Conservation (phyloP, 2,888 invertebrate species). For the Criorhina ranunculi region DNA sequence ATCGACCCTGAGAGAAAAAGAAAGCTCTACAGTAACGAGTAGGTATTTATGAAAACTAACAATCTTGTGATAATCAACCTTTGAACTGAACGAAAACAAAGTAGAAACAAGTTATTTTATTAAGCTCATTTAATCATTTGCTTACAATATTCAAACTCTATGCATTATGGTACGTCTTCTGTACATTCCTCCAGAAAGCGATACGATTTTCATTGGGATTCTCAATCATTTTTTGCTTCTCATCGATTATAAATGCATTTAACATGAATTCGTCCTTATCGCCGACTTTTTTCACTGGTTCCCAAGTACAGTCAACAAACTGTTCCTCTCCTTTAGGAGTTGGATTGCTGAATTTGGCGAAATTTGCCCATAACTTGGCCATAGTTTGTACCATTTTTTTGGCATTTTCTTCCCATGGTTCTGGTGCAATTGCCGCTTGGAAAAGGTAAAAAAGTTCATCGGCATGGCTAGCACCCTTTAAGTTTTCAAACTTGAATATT, state of each 20-base stretch:
- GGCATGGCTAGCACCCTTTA: constrained; percentile 85
- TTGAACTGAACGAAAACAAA: too few species aligned
- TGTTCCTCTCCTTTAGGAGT: constrained; percentile 31
- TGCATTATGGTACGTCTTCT: constrained; percentile 75
- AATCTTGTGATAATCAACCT: too few species aligned
- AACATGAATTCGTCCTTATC: constrained; percentile 58
- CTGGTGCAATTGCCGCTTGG: constrained; percentile 78
- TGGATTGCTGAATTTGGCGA: constrained; percentile 84
- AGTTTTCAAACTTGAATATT: constrained; percentile 80
- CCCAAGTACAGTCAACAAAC: constrained; percentile 72
- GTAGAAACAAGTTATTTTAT: too few species aligned
- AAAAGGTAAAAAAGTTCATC: constrained; percentile 87
- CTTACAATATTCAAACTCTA: neutral
- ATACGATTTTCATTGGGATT: constrained; percentile 76
- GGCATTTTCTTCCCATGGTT: constrained; percentile 66
- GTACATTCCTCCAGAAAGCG: constrained; percentile 76
- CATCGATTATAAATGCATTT: constrained; percentile 58
- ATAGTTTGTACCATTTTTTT: constrained; percentile 83
- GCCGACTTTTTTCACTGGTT: constrained; percentile 62
- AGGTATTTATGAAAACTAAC: too few species aligned
- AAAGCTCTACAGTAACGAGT: too few species aligned
- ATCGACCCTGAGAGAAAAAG: too few species aligned
- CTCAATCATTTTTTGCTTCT: constrained; percentile 68
- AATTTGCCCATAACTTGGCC: constrained; percentile 87
- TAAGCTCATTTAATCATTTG: too few species aligned